Conservation (phyloP, 2,113 vertebrate species). For the Microtus ochrogaster region DNA sequence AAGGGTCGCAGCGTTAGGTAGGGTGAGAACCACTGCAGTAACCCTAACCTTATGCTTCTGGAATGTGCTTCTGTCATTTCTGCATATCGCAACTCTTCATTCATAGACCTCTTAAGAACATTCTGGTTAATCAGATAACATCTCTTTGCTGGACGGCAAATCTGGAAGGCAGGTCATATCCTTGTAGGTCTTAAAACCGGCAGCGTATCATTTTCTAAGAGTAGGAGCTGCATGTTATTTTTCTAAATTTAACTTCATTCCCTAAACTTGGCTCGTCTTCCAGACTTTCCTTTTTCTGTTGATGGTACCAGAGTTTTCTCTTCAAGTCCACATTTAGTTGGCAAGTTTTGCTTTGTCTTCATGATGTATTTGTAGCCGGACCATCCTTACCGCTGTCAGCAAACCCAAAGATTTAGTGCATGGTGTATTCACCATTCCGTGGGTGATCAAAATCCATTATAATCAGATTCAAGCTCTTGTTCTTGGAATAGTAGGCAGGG, state of each 20-base stretch:
- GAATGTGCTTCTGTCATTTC: conserved; percentile 4
- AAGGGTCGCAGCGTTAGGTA: not conserved
- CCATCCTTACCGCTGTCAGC: conserved; percentile 12
- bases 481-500: not conserved
- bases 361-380: not conserved
- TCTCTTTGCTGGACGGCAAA: not conserved
- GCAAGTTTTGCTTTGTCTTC: conserved; percentile 45
- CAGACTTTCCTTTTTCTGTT: conserved; percentile 31
- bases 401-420: conserved; percentile 12
- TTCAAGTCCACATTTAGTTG: conserved; percentile 52
- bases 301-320: not conserved
- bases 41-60: conserved; percentile 27
- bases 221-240: not conserved
- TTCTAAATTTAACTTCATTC: conserved; percentile 53
- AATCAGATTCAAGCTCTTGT: conserved; percentile 18
- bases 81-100: not conserved
- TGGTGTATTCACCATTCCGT: conserved; percentile 35
- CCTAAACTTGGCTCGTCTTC: conserved; percentile 23
- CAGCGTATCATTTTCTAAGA: conserved; percentile 41
- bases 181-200: conserved; percentile 39
- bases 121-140: not conserved
- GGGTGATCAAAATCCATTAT: conserved; percentile 40
- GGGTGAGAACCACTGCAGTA: not conserved
- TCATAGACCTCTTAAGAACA: not conserved
- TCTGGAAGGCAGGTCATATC: conserved; percentile 37